Evolutionary conservation across 2,797 vertebrate genomes (phyloP).

Genomic region (Channallabes apus): DNA sequence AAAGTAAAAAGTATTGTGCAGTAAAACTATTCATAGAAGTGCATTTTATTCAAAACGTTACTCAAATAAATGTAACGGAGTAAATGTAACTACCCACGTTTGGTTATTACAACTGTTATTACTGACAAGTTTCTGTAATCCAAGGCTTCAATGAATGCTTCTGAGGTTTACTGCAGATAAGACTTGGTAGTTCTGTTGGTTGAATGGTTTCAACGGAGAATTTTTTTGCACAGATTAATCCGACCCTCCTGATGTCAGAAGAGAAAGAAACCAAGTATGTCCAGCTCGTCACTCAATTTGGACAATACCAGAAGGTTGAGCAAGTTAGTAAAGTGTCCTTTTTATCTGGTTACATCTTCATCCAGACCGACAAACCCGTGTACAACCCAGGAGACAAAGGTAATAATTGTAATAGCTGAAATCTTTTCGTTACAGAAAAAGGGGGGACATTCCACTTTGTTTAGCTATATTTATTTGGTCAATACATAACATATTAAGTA

Average conservation of each 20-base stretch:
- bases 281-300: conserved; percentile 61
- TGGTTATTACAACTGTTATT: neutral
- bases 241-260: conserved; percentile 44
- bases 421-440: neutral
- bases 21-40: too few species aligned
- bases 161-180: neutral
- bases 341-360: conserved; percentile 74
- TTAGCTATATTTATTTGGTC: neutral
- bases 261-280: conserved; percentile 66
- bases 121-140: neutral
- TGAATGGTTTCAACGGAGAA: neutral
- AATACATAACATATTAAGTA: neutral
- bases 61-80: too few species aligned
- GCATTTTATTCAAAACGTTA: too few species aligned
- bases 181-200: neutral
- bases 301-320: conserved; percentile 25
- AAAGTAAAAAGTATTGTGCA: too few species aligned
- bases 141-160: neutral
- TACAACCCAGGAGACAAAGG: conserved; percentile 75
- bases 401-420: conserved; percentile 37
- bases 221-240: conserved; percentile 64
- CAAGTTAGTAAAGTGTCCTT: conserved; percentile 66
- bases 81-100: neutral
- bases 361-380: conserved; percentile 78
- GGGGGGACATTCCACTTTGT: neutral